Conservation (phyloP, 2,113 vertebrate genomes). For the Odocoileus hemionus region DNA sequence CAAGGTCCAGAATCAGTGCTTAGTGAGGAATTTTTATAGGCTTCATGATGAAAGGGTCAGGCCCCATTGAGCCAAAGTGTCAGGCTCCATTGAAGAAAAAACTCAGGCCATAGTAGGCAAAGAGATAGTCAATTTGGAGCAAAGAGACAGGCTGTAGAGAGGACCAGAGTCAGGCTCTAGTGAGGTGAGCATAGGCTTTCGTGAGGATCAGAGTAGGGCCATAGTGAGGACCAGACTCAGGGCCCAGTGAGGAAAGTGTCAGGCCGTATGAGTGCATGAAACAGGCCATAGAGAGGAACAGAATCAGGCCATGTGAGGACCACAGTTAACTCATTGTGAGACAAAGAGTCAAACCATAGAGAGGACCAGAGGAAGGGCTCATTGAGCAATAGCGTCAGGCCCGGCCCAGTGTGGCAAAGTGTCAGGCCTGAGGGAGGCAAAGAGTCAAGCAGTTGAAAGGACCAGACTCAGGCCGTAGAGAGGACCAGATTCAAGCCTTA, state of each 20-base stretch:
- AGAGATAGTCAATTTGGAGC: too few species aligned
- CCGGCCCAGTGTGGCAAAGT: not conserved
- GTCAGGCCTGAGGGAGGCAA: not conserved
- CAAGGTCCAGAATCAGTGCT: too few species aligned
- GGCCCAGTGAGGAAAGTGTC: not conserved
- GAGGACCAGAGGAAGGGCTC: not conserved
- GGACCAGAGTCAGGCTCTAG: too few species aligned
- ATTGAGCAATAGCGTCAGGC: not conserved
- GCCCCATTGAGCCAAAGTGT: too few species aligned
- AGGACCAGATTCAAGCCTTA: not conserved
- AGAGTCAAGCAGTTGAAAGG: not conserved
- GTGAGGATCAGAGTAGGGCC: too few species aligned
- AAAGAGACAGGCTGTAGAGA: too few species aligned
- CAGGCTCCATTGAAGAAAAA: too few species aligned
- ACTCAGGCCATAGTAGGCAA: too few species aligned
- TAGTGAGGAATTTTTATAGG: too few species aligned
- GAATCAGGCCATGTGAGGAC: not conserved
- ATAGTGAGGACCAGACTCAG: not conserved
- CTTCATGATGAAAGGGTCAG: too few species aligned
- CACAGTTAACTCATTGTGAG: not conserved
- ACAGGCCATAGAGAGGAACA: not conserved
- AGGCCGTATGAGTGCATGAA: fast-evolving
- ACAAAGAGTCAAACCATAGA: not conserved
- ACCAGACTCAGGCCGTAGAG: not conserved
- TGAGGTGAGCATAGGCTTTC: too few species aligned